A percentile compares a stretch with the other conserved stretches of the same genome.
These are phyloP conservation scores for Corythoichthys haematopterus DNA, from an alignment of 2,113 vertebrate species.

Conservation along the genomic window DNA sequence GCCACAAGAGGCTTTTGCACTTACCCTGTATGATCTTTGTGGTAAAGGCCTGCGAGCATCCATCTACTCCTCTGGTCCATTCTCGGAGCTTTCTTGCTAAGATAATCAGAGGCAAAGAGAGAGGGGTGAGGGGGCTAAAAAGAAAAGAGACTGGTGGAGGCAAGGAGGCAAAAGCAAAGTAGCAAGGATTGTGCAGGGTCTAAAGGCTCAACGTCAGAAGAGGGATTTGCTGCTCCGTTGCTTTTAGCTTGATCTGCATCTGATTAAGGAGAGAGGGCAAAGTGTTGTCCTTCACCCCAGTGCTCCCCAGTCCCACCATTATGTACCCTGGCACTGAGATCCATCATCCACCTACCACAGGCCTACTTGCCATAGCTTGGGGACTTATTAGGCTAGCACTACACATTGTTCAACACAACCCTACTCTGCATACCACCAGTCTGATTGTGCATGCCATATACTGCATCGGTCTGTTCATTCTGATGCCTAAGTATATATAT, in stretches of 20 bases:
- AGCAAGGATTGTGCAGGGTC: constrained; percentile 53
- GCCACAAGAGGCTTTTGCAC: constrained; percentile 92
- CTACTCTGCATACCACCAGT: constrained; percentile 53
- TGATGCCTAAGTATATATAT: constrained; percentile 10
- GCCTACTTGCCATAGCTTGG: constrained; percentile 58
- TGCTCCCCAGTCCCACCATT: constrained; percentile 80
- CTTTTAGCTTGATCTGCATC: constrained; percentile 97
- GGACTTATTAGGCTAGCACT: constrained; percentile 66
- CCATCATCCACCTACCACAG: constrained; percentile 71
- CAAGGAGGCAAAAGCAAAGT: constrained; percentile 31
- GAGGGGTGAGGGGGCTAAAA: constrained; percentile 46
- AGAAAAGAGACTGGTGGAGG: constrained; percentile 32
- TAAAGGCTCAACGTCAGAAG: constrained; percentile 71
- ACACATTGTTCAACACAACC: constrained; percentile 40
- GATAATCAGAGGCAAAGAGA: constrained; percentile 76
- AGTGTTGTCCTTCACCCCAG: constrained; percentile 93
- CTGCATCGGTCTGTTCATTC: constrained; percentile 35
- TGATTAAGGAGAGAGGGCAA: constrained; percentile 80
- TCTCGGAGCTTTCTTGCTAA: constrained; percentile 69
- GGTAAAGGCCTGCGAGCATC: constrained; percentile 86
- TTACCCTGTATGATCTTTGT: constrained; percentile 97
- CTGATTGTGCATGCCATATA: constrained; percentile 18
- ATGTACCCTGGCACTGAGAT: constrained; percentile 71
- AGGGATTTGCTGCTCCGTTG: constrained; percentile 96
- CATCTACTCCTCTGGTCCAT: constrained; percentile 55